Base-by-base conservation (phyloP, 2,113 vertebrate genomes). In the Lepidiolamprologus cunningtoni region DNA sequence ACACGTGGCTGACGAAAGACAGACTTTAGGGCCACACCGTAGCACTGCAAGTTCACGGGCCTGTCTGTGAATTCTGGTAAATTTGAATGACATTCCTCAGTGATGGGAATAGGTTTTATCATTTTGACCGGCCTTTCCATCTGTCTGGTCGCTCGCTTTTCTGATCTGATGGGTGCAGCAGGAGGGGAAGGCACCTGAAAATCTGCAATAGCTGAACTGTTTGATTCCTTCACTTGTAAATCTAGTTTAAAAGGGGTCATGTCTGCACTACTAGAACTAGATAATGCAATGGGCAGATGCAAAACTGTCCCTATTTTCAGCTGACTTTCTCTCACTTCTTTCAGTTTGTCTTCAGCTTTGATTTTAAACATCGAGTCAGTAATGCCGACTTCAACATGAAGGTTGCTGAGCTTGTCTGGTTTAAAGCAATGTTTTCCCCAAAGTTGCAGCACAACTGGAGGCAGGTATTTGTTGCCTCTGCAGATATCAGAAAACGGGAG, bases 361-460 rank as follows among this genome's bases (percentile, higher is more conserved):
- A 99, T 95, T 95, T 97, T 94, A 95, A 98, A 99, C 87, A 95
- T 90, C 10, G 97, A 94, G 57, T 96, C 97, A 53, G 89, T 94
- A 17, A 97, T 95, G 68, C 89, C 80, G 45, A 97, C 91, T 80
- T 81, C 94, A 92, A 99, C 93, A 11, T 90, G 94, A 90, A 99
- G 89, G 94, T 99, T 96, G 84, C 96, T 96, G 1, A 96, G 95
- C 31, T 96, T 96, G 55, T 97, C 95, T 80, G 97, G 96, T 23
- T 94, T 93, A 89, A 98, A 97, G 2, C 94, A 95, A 84, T 98
- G 97, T 71, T 97, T 98, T n/a, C 97, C 97, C 98, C 98, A 99
- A 40, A 99, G 96, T 37, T 99, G 97, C 95, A 99, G 97, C 63
- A 99, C 97, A 66, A 99, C 96, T 0, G 98, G 97, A 28, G 98